Conservation (phyloP, 2,888 invertebrate genomes). For the Meteorus colon region DNA sequence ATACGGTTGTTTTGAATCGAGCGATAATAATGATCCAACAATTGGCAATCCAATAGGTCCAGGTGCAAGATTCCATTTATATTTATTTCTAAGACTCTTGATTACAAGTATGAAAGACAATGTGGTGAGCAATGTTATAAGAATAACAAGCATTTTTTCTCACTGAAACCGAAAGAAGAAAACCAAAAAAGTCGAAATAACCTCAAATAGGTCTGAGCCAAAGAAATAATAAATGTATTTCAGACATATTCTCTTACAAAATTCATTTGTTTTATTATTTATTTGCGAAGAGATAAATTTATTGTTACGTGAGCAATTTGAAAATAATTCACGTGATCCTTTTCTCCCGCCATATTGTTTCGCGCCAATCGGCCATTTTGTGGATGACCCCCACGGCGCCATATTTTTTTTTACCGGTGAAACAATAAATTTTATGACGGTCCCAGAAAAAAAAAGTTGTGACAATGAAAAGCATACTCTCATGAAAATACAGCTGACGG, state of each 20-base stretch:
- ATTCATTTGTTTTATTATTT: too few relatives aligned
- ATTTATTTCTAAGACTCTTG: slow-evolving; percentile 59
- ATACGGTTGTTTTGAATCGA: slow-evolving; percentile 83
- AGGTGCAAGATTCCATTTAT: slow-evolving; percentile 78
- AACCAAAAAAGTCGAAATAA: background rate
- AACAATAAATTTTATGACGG: background rate
- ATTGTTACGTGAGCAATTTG: too few relatives aligned
- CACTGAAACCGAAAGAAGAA: background rate
- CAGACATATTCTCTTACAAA: background rate
- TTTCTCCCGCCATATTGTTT: slow-evolving; percentile 1
- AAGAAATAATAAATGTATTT: background rate
- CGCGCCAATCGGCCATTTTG: background rate
- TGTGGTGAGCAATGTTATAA: slow-evolving; percentile 5
- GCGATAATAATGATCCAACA: slow-evolving; percentile 85
- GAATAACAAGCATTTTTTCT: slow-evolving; percentile 20
- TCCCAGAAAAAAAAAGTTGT: background rate
- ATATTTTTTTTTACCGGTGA: background rate
- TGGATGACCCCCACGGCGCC: background rate
- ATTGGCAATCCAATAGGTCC: slow-evolving; percentile 88
- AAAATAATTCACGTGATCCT: background rate
- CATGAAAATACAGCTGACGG: background rate
- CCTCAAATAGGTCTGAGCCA: background rate
- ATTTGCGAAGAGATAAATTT: too few relatives aligned
- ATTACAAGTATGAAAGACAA: slow-evolving; percentile 5
- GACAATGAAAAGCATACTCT: background rate